A percentile compares a stretch with the other conserved stretches of the same genome.
phyloP scores from a whole-genome alignment of 2,113 vertebrate genomes.

The Falcunculus frontatus region DNA sequence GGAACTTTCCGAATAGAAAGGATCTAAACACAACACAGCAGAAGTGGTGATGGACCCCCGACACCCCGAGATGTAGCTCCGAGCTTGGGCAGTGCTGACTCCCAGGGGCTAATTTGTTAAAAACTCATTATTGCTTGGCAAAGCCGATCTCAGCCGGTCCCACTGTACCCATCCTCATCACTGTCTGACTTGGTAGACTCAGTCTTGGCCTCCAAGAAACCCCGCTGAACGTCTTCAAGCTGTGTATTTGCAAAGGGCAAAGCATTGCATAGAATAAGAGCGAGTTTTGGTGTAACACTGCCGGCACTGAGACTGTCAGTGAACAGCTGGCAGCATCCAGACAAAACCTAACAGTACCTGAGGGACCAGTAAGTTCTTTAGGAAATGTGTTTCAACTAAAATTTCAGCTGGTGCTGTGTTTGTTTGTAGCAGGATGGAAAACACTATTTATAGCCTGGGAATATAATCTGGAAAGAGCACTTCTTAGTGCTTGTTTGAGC shows the following conservation, averaged over 20 bases:
- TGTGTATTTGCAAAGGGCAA: background rate
- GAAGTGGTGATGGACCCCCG: accelerated
- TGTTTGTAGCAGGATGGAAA: background rate
- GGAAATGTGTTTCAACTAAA: background rate
- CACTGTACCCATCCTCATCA: background rate
- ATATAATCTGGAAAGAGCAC: background rate
- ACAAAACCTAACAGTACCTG: background rate
- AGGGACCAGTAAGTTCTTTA: background rate
- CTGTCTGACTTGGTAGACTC: accelerated
- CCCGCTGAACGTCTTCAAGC: background rate
- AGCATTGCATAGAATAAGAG: background rate
- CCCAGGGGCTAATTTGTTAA: background rate
- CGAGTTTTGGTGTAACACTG: background rate
- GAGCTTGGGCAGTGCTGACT: background rate
- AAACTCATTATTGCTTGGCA: background rate
- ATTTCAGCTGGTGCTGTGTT: background rate
- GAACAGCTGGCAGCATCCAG: background rate
- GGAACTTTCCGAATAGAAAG: background rate
- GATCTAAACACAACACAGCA: accelerated
- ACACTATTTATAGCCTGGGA: background rate
- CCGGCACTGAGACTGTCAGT: background rate
- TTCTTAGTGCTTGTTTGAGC: background rate
- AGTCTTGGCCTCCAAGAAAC: background rate
- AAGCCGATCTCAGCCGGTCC: accelerated
- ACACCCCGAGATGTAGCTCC: accelerated